Evolutionary conservation across 2,113 vertebrate species (phyloP), one percentile per base, ranked within the genome.

Genomic region (Callocephalon fimbriatum): DNA sequence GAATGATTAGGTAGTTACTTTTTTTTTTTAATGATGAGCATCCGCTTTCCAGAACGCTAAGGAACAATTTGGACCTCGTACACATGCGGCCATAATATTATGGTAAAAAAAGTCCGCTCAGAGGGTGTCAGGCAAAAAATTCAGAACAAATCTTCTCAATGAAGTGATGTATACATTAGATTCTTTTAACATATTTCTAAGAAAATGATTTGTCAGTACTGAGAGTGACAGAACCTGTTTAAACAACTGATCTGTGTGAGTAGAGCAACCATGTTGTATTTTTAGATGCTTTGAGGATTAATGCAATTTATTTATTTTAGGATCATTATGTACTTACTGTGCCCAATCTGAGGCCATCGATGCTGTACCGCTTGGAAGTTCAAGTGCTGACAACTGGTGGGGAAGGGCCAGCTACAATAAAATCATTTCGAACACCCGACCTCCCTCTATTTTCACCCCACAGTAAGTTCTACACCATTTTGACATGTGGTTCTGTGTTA

Each of bases 291-390:
- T 12, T 32, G 50, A 51, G 4, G 6, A n/a, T 48, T 58, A 35
- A 26, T 8, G 7, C 0, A 0, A 5, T 83, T 31, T 85, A 1
- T 75, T 12, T 58, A 1, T 48, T 59, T 29, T 92, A 99, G 99
- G 98, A 99, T 95, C 99, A 98, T 80, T 98, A 98, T 44, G 51
- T 98, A 7, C 98, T 99, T 9, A 98, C 98, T 0, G 99, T 99
- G 77, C 98, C 98, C 78, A 99, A 98, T 90, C 98, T 99, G 95
- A 97, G 99, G 83, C 98, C 99, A 0, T 98, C 98, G 8, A 99
- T 99, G 37, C 98, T 98, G 91, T 99, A 99, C 95, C 98, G 99
- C 58, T 95, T 99, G 96, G 99, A 99, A 97, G 99, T 99, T 21
- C 99, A 99, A 72, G 98, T 99, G 58, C 97, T 99, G 94, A 99